Percentiles rank a stretch among this genome's conserved stretches.
phyloP scores from a whole-genome alignment of 2,113 vertebrate species.

The Polypterus senegalus region DNA sequence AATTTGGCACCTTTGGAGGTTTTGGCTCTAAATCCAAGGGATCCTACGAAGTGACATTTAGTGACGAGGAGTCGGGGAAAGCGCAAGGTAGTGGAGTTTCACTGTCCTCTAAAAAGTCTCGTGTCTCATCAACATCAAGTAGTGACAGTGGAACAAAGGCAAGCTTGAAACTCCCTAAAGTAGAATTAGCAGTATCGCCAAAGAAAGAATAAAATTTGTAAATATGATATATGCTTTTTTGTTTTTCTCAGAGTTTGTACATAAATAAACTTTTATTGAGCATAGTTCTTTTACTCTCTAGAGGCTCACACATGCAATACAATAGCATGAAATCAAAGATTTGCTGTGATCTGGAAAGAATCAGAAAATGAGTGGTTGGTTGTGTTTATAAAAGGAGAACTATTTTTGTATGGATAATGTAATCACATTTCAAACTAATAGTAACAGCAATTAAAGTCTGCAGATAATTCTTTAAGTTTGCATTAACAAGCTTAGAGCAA shows the following conservation, averaged over 20 bases:
- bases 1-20: constrained; percentile 89
- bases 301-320: background rate
- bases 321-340: background rate
- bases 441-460: constrained; percentile 7
- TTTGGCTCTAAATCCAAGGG: constrained; percentile 81
- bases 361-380: background rate
- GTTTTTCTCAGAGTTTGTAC: constrained; percentile 21
- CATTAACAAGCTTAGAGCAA: constrained; percentile 31
- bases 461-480: constrained; percentile 33
- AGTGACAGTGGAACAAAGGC: constrained; percentile 65
- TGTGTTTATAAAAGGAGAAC: background rate
- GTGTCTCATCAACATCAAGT: constrained; percentile 73
- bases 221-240: constrained; percentile 28
- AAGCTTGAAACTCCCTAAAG: constrained; percentile 50
- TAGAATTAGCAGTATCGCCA: constrained; percentile 59
- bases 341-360: background rate
- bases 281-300: constrained; percentile 17
- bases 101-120: constrained; percentile 52
- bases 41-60: constrained; percentile 78
- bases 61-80: constrained; percentile 50
- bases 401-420: too few species aligned
- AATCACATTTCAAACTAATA: too few species aligned
- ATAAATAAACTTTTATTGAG: constrained; percentile 28
- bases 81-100: constrained; percentile 44
- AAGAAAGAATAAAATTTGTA: constrained; percentile 55